Percentiles rank a stretch among this genome's conserved stretches.
Conservation (phyloP, 2,888 invertebrate genomes). For the Antheraea assamensis region DNA sequence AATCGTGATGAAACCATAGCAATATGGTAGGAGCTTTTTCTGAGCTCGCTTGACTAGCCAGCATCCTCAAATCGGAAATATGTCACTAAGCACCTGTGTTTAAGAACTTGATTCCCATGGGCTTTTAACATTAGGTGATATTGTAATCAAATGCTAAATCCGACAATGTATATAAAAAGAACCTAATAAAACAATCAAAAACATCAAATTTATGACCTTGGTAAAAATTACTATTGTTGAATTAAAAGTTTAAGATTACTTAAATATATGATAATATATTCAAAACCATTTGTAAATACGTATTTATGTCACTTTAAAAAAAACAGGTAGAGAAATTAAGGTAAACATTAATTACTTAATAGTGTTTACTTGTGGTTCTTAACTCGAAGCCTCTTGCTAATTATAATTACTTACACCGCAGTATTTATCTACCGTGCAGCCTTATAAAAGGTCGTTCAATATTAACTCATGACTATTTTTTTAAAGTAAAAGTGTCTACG, state of each 20-base stretch:
- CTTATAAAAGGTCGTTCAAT: slow-evolving; percentile 7
- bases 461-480: not conserved
- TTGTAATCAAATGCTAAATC: too few species aligned
- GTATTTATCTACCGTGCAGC: slow-evolving; percentile 1
- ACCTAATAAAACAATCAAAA: too few species aligned
- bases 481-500: not conserved
- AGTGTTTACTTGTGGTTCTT: slow-evolving; percentile 6
- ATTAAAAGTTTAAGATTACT: not conserved
- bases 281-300: not conserved
- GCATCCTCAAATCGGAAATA: too few species aligned
- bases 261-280: not conserved
- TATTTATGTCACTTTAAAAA: not conserved
- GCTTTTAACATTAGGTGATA: too few species aligned
- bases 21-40: too few species aligned
- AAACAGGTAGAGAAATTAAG: not conserved
- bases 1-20: too few species aligned
- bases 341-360: slow-evolving; percentile 9
- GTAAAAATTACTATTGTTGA: not conserved
- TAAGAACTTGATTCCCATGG: too few species aligned
- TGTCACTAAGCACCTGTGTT: too few species aligned
- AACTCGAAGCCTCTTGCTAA: slow-evolving; percentile 1
- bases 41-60: too few species aligned
- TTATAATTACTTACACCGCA: slow-evolving; percentile 4
- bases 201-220: too few species aligned
- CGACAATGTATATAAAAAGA: too few species aligned